Evolutionary conservation across 2,113 vertebrate genomes (phyloP).

Genomic region (Taurulus bubalis): DNA sequence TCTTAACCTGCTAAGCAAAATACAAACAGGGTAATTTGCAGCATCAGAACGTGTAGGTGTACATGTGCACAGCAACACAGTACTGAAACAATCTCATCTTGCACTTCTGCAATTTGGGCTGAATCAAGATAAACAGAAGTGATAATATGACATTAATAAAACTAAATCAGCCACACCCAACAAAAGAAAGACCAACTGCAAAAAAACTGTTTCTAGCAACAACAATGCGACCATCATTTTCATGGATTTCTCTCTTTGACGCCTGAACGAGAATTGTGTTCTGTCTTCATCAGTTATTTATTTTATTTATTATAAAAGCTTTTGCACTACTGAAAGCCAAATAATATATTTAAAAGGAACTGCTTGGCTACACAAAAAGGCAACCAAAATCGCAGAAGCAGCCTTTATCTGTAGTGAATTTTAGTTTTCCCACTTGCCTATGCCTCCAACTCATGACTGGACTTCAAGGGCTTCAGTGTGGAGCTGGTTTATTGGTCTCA

Average conservation of each 20-base stretch:
- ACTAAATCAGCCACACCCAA: slow-evolving; percentile 7
- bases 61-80: neutral
- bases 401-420: neutral
- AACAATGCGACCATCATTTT: neutral
- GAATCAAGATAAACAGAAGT: neutral
- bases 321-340: slow-evolving; percentile 1
- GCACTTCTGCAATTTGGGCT: neutral
- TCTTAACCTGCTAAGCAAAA: neutral
- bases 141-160: slow-evolving; percentile 17
- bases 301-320: neutral
- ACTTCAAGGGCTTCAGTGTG: slow-evolving; percentile 35
- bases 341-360: neutral
- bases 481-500: slow-evolving; percentile 52
- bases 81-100: neutral
- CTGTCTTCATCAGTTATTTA: neutral
- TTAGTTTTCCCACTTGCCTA: slow-evolving; percentile 20
- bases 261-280: neutral
- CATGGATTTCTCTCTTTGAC: neutral
- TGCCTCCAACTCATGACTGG: slow-evolving; percentile 30
- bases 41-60: neutral
- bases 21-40: neutral
- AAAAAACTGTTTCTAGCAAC: neutral
- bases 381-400: neutral
- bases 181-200: neutral
- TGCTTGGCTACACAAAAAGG: neutral